Base-by-base conservation (phyloP, 2,888 invertebrate genomes). In the Harmothoe impar region DNA sequence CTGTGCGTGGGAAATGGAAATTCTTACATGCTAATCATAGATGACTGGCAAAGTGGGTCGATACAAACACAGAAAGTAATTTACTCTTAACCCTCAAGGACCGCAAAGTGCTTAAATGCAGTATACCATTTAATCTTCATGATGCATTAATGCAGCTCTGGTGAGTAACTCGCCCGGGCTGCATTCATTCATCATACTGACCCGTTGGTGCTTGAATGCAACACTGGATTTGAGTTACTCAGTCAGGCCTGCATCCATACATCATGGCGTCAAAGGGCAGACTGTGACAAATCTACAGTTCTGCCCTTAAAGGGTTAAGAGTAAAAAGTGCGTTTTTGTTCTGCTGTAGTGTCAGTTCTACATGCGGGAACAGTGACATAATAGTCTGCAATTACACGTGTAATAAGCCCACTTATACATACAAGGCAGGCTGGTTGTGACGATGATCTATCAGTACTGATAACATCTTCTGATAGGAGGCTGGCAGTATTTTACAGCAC, bases 401-500 rank as follows among this genome's bases (percentile, higher is more conserved):
- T 72, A 72, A 72, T 72, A 25, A 15, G 31, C 15, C 72, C 31
- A 72, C 72, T 72, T 72, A 72, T 72, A 17, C 17, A 62, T 62
- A 62, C 62, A 62, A 72, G 72, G 72, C 72, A 72, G 25, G 29
- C 15, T 25, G 29, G 31, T 29, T 72, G 20, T 25, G 29, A 15
- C 72, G 5, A 25, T 72, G 25, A 72, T 72, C 72, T 72, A 72
- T 15, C 29, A 15, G 25, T 0, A 29, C 15, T 72, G 72, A 72
- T 72, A 72, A 72, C 15, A 72, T 72, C 72, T 72, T 29, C 29
- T 72, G 72, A 72, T 72, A 72, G 72, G 29, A 72, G 29, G 3
- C 1, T 15, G 72, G 72, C 72, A 72, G 25, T 72, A 72, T 72
- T 72, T 72, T 43, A 43, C 43, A 43, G 10, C 43, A 43, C 43